Conservation (phyloP, 2,888 invertebrate species). For the Phania funesta region DNA sequence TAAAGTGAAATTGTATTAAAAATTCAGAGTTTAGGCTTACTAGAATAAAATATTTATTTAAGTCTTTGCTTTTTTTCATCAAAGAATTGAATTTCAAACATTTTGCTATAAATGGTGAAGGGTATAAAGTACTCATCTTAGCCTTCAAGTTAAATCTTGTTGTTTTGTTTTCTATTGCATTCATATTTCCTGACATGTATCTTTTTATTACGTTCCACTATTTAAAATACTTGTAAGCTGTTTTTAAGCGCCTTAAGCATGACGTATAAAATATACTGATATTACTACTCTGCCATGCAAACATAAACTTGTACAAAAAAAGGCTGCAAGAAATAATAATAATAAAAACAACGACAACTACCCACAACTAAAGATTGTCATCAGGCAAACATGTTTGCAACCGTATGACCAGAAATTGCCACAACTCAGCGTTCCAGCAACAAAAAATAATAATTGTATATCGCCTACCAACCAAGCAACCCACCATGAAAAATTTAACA, state of each 20-base stretch:
- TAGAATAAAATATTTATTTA: no score
- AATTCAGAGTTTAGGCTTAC: no score
- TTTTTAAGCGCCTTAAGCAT: slow-evolving; percentile 65
- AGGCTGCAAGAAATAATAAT: not conserved
- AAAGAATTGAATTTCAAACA: not conserved
- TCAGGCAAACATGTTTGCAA: slow-evolving; percentile 37
- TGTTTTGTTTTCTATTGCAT: slow-evolving; percentile 24
- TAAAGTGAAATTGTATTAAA: no score
- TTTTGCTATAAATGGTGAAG: not conserved
- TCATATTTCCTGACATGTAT: slow-evolving; percentile 16
- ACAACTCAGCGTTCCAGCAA: slow-evolving; percentile 7
- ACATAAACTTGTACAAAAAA: slow-evolving; percentile 3
- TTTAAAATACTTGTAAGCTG: slow-evolving; percentile 61
- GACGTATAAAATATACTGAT: slow-evolving; percentile 25
- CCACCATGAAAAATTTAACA: slow-evolving; percentile 17
- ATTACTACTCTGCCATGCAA: slow-evolving; percentile 22
- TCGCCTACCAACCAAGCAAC: not conserved
- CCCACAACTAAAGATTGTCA: slow-evolving; percentile 34
- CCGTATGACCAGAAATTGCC: slow-evolving; percentile 24
- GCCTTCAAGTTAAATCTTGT: slow-evolving; percentile 31
- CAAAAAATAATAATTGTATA: slow-evolving; percentile 33
- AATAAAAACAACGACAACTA: not conserved
- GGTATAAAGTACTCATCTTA: slow-evolving; percentile 8
- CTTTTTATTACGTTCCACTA: slow-evolving; percentile 15
- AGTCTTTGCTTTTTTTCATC: no score